Conservation (phyloP, 2,113 vertebrate genomes). For the Elanoides forficatus region DNA sequence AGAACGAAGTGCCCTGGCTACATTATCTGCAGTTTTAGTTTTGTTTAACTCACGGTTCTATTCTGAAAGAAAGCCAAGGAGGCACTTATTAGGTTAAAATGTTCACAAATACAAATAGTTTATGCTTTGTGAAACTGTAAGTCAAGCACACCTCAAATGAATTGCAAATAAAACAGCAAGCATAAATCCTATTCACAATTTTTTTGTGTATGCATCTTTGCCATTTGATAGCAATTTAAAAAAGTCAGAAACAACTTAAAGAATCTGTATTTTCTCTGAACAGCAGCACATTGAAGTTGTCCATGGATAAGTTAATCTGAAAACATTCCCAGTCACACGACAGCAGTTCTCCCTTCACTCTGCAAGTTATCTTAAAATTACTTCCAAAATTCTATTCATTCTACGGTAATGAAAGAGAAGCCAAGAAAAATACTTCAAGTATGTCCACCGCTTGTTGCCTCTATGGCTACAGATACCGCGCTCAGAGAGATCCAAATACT, state of each 20-base stretch:
- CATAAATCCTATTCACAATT: background rate
- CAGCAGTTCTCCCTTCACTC: background rate
- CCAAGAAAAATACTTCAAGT: slow-evolving; percentile 18
- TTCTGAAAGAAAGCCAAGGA: background rate
- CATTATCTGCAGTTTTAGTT: background rate
- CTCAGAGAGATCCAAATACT: background rate
- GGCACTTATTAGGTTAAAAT: background rate
- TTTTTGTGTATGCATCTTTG: background rate
- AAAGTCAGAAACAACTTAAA: background rate
- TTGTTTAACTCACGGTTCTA: background rate
- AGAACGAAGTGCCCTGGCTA: background rate
- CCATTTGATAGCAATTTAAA: background rate
- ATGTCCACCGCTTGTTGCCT: background rate
- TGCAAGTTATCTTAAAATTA: background rate
- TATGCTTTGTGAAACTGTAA: background rate
- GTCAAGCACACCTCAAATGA: background rate
- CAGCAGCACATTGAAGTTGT: background rate
- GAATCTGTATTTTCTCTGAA: background rate
- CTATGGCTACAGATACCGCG: background rate
- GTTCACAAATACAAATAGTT: background rate
- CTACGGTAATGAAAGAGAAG: background rate
- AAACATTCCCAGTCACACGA: background rate
- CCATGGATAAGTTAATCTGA: background rate
- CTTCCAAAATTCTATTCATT: slow-evolving; percentile 7
- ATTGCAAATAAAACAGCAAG: background rate